Conservation (phyloP, 2,888 invertebrate species). For the Xestobium rufovillosum region DNA sequence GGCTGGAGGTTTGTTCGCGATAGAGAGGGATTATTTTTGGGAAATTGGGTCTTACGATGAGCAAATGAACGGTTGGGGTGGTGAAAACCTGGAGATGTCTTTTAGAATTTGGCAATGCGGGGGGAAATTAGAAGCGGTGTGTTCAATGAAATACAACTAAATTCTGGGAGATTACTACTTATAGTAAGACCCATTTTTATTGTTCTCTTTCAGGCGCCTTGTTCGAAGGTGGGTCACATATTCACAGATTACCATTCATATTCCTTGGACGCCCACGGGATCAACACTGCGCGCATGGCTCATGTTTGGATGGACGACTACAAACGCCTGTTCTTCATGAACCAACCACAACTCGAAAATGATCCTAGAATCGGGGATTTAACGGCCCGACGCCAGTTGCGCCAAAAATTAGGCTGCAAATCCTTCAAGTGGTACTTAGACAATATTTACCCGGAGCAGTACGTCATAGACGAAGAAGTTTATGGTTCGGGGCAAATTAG, state of each 20-base stretch:
- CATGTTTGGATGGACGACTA: too few species aligned
- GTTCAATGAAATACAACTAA: conserved; percentile 6
- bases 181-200: conserved; percentile 54
- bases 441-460: conserved; percentile 84
- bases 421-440: conserved; percentile 89
- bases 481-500: conserved; percentile 62
- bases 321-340: conserved; percentile 88
- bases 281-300: too few species aligned
- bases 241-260: too few species aligned
- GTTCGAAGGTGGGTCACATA: conserved; percentile 92
- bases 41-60: too few species aligned
- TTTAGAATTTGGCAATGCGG: too few species aligned
- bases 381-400: conserved; percentile 66
- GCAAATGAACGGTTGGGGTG: too few species aligned
- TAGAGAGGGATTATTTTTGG: conserved; percentile 89
- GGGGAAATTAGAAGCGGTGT: conserved; percentile 79
- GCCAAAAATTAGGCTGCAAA: conserved; percentile 77
- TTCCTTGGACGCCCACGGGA: too few species aligned
- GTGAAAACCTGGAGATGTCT: conserved; percentile 96
- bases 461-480: conserved; percentile 77
- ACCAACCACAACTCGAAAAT: conserved; percentile 50
- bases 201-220: conserved; percentile 82
- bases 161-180: too few species aligned
- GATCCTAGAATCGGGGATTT: conserved; percentile 57
- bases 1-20: conserved; percentile 98